phyloP scores from a whole-genome alignment of 2,888 invertebrate species.

The Standfussiana lucernea region DNA sequence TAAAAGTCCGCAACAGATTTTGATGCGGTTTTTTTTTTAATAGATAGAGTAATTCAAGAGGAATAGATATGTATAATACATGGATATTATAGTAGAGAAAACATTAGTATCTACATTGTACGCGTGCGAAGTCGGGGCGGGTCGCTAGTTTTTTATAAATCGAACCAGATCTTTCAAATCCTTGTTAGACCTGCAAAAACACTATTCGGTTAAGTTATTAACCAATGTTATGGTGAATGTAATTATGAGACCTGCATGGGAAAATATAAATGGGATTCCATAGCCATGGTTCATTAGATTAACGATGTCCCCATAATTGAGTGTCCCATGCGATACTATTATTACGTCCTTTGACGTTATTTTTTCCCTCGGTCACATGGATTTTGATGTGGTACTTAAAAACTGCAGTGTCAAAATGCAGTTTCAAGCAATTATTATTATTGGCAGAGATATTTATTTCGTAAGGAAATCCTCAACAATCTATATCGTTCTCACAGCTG shows the following conservation, averaged over 20 bases:
- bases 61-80: too few relatives aligned
- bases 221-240: conserved; percentile 24
- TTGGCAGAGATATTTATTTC: not conserved
- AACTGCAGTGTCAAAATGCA: too few relatives aligned
- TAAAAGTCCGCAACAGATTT: too few relatives aligned
- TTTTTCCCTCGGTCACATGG: conserved; percentile 21
- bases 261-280: conserved; percentile 77
- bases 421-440: not conserved
- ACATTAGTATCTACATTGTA: too few relatives aligned
- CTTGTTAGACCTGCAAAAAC: not conserved
- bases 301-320: conserved; percentile 86
- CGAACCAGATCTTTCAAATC: not conserved
- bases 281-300: conserved; percentile 86
- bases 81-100: too few relatives aligned
- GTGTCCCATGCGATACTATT: conserved; percentile 86
- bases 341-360: conserved; percentile 72
- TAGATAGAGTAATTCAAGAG: too few relatives aligned
- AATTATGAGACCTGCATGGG: conserved; percentile 81
- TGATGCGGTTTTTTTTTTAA: too few relatives aligned
- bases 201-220: conserved; percentile 12
- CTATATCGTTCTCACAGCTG: not conserved
- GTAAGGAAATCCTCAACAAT: not conserved
- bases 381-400: not conserved
- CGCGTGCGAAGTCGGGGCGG: too few relatives aligned
- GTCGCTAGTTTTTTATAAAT: not conserved